phyloP scores from a whole-genome alignment of 2,888 invertebrate species.

The Oscheius sp. region DNA sequence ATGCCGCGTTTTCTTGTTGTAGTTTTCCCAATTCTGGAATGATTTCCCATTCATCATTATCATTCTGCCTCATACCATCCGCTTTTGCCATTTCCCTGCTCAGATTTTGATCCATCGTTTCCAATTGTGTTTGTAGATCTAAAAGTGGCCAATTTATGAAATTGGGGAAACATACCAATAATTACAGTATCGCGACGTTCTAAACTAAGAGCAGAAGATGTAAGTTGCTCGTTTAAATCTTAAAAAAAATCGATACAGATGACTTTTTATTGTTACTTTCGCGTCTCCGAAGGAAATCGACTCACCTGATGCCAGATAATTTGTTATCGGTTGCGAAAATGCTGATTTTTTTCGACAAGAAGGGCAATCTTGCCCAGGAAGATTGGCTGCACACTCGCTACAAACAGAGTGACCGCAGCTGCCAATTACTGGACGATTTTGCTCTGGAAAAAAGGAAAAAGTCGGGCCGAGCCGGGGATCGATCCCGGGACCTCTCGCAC shows the following conservation, averaged over 20 bases:
- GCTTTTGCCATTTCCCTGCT: slow-evolving; percentile 6
- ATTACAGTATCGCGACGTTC: slow-evolving; percentile 9
- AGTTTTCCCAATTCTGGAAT: slow-evolving; percentile 20
- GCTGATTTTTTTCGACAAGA: neutral
- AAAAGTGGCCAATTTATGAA: neutral
- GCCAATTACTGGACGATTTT: neutral
- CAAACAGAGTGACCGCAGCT: slow-evolving; percentile 15
- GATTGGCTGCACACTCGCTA: neutral
- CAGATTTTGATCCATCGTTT: neutral
- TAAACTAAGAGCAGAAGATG: slow-evolving; percentile 3
- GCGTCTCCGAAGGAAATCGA: neutral
- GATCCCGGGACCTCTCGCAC: slow-evolving; percentile 20
- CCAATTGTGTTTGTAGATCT: slow-evolving; percentile 5
- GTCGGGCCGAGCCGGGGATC: slow-evolving; percentile 19
- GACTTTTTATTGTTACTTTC: too few species aligned
- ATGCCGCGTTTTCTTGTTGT: slow-evolving; percentile 6
- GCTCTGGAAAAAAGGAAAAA: neutral
- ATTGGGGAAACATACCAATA: neutral
- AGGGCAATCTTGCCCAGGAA: neutral
- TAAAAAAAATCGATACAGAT: neutral
- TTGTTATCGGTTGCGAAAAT: neutral
- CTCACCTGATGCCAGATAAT: slow-evolving; percentile 10
- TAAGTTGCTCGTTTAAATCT: slow-evolving; percentile 1
- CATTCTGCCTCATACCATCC: slow-evolving; percentile 13
- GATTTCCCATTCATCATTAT: slow-evolving; percentile 4